These are phyloP conservation scores for Artemia franciscana DNA, from an alignment of 1,140 invertebrate genomes.

Conservation along the genomic window DNA sequence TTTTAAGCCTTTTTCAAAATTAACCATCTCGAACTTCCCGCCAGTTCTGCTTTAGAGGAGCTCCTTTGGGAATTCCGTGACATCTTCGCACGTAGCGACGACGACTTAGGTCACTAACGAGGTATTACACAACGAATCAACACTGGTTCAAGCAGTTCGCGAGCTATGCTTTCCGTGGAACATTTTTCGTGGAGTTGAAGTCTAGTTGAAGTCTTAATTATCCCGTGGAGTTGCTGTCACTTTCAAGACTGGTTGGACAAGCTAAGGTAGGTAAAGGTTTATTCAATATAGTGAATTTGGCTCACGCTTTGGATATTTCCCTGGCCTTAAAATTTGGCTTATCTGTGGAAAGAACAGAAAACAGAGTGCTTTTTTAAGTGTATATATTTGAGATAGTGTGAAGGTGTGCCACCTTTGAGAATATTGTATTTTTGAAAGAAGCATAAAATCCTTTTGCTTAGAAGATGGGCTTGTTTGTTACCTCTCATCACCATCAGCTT, in stretches of 20 bases:
- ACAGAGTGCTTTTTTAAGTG: not conserved
- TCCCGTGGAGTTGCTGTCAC: no score
- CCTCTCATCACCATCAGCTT: not conserved
- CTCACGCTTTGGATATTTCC: not conserved
- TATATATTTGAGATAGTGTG: not conserved
- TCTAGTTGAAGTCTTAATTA: no score
- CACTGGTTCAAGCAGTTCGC: no score
- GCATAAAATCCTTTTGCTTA: not conserved
- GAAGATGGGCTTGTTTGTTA: not conserved
- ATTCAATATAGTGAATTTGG: not conserved
- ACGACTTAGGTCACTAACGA: no score
- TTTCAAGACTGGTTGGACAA: not conserved
- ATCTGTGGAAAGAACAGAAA: not conserved
- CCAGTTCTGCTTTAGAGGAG: no score
- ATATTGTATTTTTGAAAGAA: not conserved
- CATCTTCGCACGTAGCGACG: no score
- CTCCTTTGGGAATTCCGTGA: no score
- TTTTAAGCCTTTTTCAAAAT: no score
- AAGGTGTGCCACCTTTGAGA: not conserved
- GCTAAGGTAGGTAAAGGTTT: not conserved
- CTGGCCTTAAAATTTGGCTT: not conserved
- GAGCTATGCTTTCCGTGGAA: no score
- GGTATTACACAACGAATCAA: no score
- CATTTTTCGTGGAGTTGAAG: no score
- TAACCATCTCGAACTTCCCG: no score